Evolutionary conservation across 1,140 invertebrate species (phyloP).

Genomic region (Bombus affinis): DNA sequence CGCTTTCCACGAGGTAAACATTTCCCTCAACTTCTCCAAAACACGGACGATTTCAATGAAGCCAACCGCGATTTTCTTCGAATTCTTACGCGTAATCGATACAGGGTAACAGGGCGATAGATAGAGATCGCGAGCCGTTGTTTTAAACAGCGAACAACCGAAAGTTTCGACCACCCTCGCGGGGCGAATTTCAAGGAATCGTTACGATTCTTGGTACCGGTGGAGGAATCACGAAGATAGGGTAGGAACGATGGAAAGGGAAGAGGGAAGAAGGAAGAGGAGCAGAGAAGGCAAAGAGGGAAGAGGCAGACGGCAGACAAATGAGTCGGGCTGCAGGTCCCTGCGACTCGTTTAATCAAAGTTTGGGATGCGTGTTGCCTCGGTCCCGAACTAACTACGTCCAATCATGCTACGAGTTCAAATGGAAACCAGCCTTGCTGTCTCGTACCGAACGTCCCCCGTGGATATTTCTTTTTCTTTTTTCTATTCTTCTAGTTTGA

Average conservation of each 20-base stretch:
- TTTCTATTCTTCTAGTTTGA: not conserved
- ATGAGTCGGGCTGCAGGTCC: slow-evolving; percentile 77
- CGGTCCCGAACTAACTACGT: slow-evolving; percentile 75
- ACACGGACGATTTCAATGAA: too few species aligned
- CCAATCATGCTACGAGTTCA: slow-evolving; percentile 76
- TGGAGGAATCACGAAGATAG: slow-evolving; percentile 41
- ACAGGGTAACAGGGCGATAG: not conserved
- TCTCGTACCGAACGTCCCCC: slow-evolving; percentile 43
- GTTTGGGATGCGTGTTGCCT: slow-evolving; percentile 78
- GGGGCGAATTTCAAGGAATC: slow-evolving; percentile 59
- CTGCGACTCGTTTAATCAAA: slow-evolving; percentile 80
- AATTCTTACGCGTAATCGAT: slow-evolving; percentile 36
- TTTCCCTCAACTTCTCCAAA: not conserved
- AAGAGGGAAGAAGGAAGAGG: slow-evolving; percentile 19
- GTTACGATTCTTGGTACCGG: slow-evolving; percentile 63
- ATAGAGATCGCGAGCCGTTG: slow-evolving; percentile 38
- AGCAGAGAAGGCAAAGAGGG: slow-evolving; percentile 40
- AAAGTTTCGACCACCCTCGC: slow-evolving; percentile 47
- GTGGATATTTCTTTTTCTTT: not conserved
- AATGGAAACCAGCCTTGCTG: slow-evolving; percentile 44
- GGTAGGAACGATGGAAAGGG: not conserved
- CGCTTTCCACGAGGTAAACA: not conserved
- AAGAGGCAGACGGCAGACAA: slow-evolving; percentile 75
- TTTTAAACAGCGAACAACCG: slow-evolving; percentile 24
- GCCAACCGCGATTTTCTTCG: slow-evolving; percentile 3